Evolutionary conservation across 1,140 invertebrate genomes (phyloP).

Genomic region (Listronotus oregonensis): DNA sequence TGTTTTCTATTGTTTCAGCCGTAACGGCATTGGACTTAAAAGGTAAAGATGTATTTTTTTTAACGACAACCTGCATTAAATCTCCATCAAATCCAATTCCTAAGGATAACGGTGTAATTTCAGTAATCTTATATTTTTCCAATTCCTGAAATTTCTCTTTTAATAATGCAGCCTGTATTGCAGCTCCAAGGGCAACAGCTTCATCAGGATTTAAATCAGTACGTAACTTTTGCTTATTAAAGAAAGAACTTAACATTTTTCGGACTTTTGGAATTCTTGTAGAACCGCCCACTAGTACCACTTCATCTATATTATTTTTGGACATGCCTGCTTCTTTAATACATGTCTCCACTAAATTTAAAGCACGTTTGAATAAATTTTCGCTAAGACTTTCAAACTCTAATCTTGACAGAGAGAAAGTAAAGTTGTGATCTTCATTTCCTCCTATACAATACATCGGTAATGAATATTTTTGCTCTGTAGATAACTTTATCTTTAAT

Average conservation of each 20-base stretch:
- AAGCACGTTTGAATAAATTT: slow-evolving; percentile 65
- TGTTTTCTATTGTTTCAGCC: slow-evolving; percentile 13
- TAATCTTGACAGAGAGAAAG: slow-evolving; percentile 68
- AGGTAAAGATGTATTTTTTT: slow-evolving; percentile 34
- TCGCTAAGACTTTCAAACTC: slow-evolving; percentile 76
- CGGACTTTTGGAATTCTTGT: slow-evolving; percentile 68
- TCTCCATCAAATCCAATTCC: slow-evolving; percentile 18
- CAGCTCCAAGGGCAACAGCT: slow-evolving; percentile 41
- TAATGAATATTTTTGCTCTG: slow-evolving; percentile 5
- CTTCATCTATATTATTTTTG: slow-evolving; percentile 59
- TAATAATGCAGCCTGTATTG: slow-evolving; percentile 31
- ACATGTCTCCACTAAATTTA: slow-evolving; percentile 28
- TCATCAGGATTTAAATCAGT: slow-evolving; percentile 54
- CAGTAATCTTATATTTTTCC: slow-evolving; percentile 25
- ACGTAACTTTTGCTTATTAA: slow-evolving; percentile 50
- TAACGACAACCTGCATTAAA: slow-evolving; percentile 25
- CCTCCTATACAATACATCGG: slow-evolving; percentile 59
- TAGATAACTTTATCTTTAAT: slow-evolving; percentile 21
- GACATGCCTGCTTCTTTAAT: slow-evolving; percentile 22
- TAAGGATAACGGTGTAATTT: slow-evolving; percentile 36
- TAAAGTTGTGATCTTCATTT: slow-evolving; percentile 62
- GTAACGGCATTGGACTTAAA: not conserved
- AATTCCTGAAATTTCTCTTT: slow-evolving; percentile 14
- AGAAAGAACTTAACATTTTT: slow-evolving; percentile 56
- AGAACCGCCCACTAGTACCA: slow-evolving; percentile 68